Base-by-base conservation (phyloP, 2,888 invertebrate species). In the Sialis lutaria region DNA sequence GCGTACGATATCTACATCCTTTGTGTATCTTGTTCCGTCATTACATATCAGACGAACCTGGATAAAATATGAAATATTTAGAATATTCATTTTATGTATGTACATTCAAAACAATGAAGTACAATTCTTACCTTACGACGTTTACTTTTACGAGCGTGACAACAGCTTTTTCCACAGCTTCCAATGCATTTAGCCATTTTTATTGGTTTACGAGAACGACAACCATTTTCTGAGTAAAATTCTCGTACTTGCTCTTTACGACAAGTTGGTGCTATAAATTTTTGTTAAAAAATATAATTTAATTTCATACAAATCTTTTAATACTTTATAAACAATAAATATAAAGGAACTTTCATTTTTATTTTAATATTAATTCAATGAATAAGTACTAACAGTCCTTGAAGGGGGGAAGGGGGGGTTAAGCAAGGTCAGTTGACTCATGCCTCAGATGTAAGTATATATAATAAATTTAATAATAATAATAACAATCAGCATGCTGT, bases 1-100 rank as follows among this genome's bases (percentile, higher is more conserved):
- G 64, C 93, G 83, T 62, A 96, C 90, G 65, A 96, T 87, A 62
- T 95, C 93, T 60, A 96, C 82, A 62, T 93, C 90, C 75, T 92
- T 91, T 67, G 90, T 88, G 74, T 90, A 93, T 52, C 88, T 83
- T 49, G 86, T 85, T 53, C 93, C 92, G 64, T 93, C 88, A 53
- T 82, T 77, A 72, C 96, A 97, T 57, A 91, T 80, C 57, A 97
- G 77, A 56, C 92, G 85, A 53, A 87, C 81, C 84, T 85, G 67
- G 4, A 67, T 57, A 46, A 30, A 40, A 48, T 45, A 44, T 43
- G 47, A 33, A 47, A 33, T n/a, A 30, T 33, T 32, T 33, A 10
- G 33, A 44, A 30, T 33, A 13, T 22, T 22, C 22, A 22, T 22
- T 9, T 35, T 6, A 40, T 43, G 35, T 35, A 35, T 40, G 10